Conservation (phyloP, 2,113 vertebrate genomes). For the Phyllostomus hastatus region DNA sequence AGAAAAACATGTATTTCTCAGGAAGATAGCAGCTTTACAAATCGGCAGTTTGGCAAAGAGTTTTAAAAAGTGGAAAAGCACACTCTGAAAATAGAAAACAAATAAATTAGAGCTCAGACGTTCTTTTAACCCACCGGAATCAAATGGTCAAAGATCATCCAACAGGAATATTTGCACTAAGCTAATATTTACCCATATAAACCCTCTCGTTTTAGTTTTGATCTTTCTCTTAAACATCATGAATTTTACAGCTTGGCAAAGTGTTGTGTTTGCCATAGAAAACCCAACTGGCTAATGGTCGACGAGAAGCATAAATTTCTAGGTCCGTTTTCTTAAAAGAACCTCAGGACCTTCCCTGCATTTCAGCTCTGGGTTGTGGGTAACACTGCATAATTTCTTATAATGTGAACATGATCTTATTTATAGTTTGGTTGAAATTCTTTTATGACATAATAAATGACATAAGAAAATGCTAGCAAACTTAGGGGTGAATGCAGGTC, state of each 20-base stretch:
- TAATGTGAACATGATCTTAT: not conserved
- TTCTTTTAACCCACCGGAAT: constrained; percentile 51
- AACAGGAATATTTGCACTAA: constrained; percentile 70
- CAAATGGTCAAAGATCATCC: constrained; percentile 50
- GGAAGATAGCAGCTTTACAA: constrained; percentile 64
- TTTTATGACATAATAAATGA: constrained; percentile 5
- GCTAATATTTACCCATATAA: constrained; percentile 68
- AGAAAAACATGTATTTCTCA: constrained; percentile 26
- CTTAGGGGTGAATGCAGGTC: not conserved
- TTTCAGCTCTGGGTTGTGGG: not conserved
- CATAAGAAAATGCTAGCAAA: constrained; percentile 20
- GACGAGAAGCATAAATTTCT: constrained; percentile 48
- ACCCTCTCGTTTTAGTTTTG: constrained; percentile 64
- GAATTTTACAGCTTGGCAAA: constrained; percentile 73
- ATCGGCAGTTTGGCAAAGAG: constrained; percentile 45
- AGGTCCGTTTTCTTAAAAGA: constrained; percentile 10
- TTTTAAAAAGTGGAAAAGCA: constrained; percentile 56
- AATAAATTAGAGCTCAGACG: constrained; percentile 59
- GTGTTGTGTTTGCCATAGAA: constrained; percentile 56
- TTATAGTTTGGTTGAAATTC: not conserved
- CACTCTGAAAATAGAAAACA: constrained; percentile 60
- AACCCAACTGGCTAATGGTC: constrained; percentile 63
- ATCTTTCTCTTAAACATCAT: constrained; percentile 73
- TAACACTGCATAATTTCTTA: not conserved
- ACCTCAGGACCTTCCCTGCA: not conserved